Conservation (phyloP, 2,888 invertebrate genomes). For the Drosophila pullipes region DNA sequence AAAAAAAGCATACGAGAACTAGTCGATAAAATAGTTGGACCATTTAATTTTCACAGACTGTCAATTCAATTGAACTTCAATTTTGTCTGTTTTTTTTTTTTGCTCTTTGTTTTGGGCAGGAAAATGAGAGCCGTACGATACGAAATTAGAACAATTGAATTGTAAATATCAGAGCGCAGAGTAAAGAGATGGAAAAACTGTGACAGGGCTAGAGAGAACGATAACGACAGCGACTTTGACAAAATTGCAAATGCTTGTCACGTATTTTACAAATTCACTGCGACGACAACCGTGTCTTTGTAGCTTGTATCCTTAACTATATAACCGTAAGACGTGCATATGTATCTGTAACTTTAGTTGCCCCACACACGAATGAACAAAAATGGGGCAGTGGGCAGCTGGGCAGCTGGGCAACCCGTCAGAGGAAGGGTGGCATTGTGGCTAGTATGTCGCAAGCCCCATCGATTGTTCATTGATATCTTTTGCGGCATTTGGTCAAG, state of each 20-base stretch:
- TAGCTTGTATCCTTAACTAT: conserved; percentile 48
- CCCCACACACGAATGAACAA: conserved; percentile 13
- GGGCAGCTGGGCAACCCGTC: background rate
- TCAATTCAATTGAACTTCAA: conserved; percentile 74
- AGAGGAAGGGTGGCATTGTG: conserved; percentile 29
- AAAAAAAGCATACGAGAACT: conserved; percentile 32
- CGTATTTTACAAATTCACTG: conserved; percentile 81
- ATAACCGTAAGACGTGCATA: conserved; percentile 51
- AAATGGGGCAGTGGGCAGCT: background rate
- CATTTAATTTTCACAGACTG: conserved; percentile 71
- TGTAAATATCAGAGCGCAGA: conserved; percentile 68
- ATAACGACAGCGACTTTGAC: conserved; percentile 54
- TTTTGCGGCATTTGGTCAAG: conserved; percentile 55
- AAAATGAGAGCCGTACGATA: conserved; percentile 53
- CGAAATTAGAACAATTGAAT: conserved; percentile 80
- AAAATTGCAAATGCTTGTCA: conserved; percentile 77
- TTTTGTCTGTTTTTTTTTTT: conserved; percentile 19
- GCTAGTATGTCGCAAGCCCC: conserved; percentile 51
- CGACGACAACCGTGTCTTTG: conserved; percentile 66
- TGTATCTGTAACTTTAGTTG: conserved; percentile 50
- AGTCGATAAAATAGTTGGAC: conserved; percentile 45
- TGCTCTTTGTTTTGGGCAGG: conserved; percentile 18
- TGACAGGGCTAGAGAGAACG: conserved; percentile 20
- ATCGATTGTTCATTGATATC: conserved; percentile 79
- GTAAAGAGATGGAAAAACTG: conserved; percentile 34